Evolutionary conservation across 2,888 invertebrate genomes (phyloP).

Genomic region (Epistrophe eligans): DNA sequence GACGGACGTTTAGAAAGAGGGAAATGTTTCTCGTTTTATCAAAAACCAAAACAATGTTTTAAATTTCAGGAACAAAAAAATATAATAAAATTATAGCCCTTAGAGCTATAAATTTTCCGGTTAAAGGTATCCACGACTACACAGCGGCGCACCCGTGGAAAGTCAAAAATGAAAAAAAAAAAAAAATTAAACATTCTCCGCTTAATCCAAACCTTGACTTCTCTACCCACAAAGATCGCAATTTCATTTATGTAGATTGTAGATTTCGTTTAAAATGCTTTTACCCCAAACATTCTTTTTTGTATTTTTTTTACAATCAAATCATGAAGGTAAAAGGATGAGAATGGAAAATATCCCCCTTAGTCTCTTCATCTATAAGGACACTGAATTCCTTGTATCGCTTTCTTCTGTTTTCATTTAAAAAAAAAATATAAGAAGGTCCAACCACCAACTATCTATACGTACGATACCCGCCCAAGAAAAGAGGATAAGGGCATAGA

Average conservation of each 20-base stretch:
- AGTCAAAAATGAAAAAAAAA: not conserved
- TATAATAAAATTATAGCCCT: not conserved
- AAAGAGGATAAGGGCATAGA: not conserved
- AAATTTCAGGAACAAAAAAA: not conserved
- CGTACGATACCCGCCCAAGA: not conserved
- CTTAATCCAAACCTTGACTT: constrained; percentile 3
- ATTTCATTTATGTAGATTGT: constrained; percentile 31
- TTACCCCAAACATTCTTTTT: not conserved
- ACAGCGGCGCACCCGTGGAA: not conserved
- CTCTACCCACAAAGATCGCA: constrained; percentile 2
- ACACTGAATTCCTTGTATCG: constrained; percentile 23
- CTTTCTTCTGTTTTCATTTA: constrained; percentile 12
- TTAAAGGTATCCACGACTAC: not conserved
- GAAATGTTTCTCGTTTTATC: not conserved
- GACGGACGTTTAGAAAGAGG: not conserved
- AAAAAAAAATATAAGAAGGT: not conserved
- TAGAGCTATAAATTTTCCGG: constrained; percentile 8
- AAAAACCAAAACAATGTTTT: constrained; percentile 8
- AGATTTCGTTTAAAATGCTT: constrained; percentile 29
- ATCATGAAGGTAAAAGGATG: constrained; percentile 8
- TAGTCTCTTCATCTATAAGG: not conserved
- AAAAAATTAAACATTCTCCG: not conserved
- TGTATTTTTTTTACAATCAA: constrained; percentile 13
- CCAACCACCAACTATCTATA: constrained; percentile 4
- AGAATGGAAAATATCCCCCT: not conserved